Base-by-base conservation (phyloP, 2,797 vertebrate species). In the Champsocephalus gunnari region DNA sequence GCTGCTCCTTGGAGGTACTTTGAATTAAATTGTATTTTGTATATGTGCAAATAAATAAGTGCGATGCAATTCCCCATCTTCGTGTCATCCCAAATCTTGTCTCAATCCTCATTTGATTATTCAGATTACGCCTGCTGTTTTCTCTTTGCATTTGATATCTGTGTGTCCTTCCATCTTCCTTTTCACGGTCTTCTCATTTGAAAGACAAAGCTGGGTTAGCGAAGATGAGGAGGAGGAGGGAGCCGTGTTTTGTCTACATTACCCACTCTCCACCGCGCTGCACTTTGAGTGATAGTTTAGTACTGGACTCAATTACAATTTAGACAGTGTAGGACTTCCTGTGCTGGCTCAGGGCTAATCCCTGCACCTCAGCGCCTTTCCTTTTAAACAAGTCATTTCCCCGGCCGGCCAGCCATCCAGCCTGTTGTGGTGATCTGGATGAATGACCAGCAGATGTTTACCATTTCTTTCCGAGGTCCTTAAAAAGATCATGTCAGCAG, bases 401-500 rank as follows among this genome's bases (percentile, higher is more conserved):
- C 87, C 71, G 60, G 75, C 61, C 74, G 48, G 75, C 12, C 72
- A 59, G 66, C 65, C 28, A 28, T 4, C 28, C 75, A 48, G 77
- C 71, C 64, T 86, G 87, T 88, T 78, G 81, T 90, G 80, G 84
- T 83, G 88, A 88, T 88, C 53, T 87, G 89, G 82, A 88, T 92
- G 91, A 94, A 96, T 95, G 93, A 96, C 89, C 93, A 93, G 95
- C 95, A 95, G 94, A 96, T 96, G 95, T 95, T 98, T 97, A 99
- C 98, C 98, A 77, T 98, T 99, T 95, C 98, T 98, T 93, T 99
- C 98, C 21, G 98, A 99, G 19, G 98, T 99, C 95, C 98, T 96
- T 91, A 99, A 94, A 94, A 99, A 99, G 95, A 99, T 98, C 98
- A 99, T 99, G 95, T 99, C 98, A 79, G 98, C 98, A 87, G 98